phyloP scores from a whole-genome alignment of 1,140 invertebrate genomes.

The Drosophila biarmipes region DNA sequence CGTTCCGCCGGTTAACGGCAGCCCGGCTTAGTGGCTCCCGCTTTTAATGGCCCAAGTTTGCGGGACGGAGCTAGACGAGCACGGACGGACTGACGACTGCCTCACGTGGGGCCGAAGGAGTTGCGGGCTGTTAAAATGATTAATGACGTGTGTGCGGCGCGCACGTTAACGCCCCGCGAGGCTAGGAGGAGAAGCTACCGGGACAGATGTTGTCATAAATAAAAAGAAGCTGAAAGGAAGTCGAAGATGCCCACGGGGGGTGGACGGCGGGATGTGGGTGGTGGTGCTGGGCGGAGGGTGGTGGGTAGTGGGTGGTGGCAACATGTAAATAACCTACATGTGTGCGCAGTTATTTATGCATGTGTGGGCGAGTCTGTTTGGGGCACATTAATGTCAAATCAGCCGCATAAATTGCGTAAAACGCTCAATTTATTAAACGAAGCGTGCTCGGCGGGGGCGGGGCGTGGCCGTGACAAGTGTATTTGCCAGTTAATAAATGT shows the following conservation, averaged over 20 bases:
- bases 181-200: constrained; percentile 41
- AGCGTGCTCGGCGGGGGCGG: constrained; percentile 34
- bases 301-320: neutral
- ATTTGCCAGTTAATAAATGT: constrained; percentile 75
- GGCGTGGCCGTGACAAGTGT: constrained; percentile 72
- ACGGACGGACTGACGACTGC: neutral
- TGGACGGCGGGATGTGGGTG: neutral
- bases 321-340: constrained; percentile 74
- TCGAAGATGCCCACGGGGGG: constrained; percentile 41
- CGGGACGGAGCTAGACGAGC: constrained; percentile 35
- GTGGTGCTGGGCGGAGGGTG: too few relatives aligned
- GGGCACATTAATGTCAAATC: constrained; percentile 84
- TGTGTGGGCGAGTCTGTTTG: constrained; percentile 56
- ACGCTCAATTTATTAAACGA: constrained; percentile 82
- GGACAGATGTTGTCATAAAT: constrained; percentile 81
- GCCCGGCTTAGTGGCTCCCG: constrained; percentile 3
- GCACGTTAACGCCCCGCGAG: constrained; percentile 64
- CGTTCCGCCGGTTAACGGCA: constrained; percentile 14
- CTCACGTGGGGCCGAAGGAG: constrained; percentile 34
- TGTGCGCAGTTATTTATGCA: constrained; percentile 56
- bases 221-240: constrained; percentile 68
- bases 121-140: constrained; percentile 75
- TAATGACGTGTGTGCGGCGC: constrained; percentile 76
- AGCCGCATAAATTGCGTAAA: constrained; percentile 83
- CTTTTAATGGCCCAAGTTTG: constrained; percentile 51